Percentiles rank a stretch among this genome's conserved stretches.
Evolutionary conservation across 1,140 invertebrate genomes (phyloP).

Genomic region (Sweltsa coloradensis): DNA sequence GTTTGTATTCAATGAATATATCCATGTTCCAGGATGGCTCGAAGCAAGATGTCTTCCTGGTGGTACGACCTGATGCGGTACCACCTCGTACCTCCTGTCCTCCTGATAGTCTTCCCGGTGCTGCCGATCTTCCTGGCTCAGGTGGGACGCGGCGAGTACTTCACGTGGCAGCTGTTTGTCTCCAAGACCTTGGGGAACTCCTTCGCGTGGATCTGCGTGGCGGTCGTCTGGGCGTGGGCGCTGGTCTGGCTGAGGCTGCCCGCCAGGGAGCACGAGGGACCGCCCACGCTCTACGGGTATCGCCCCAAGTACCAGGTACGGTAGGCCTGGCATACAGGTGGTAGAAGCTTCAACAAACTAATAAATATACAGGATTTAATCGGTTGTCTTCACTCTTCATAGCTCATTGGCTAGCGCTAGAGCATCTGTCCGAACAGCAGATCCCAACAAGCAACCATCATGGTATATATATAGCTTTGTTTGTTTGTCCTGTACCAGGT

Average conservation of each 20-base stretch:
- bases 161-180: not conserved
- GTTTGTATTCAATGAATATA: too few relatives aligned
- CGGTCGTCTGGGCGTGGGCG: slow-evolving; percentile 24
- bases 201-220: slow-evolving; percentile 26
- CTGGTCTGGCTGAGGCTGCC: slow-evolving; percentile 30
- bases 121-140: slow-evolving; percentile 24
- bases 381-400: too few relatives aligned
- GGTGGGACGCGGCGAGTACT: slow-evolving; percentile 20
- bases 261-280: slow-evolving; percentile 32
- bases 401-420: too few relatives aligned
- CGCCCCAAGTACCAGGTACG: slow-evolving; percentile 33
- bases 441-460: too few relatives aligned
- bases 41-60: too few relatives aligned
- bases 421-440: too few relatives aligned
- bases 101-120: slow-evolving; percentile 27
- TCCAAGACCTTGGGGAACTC: slow-evolving; percentile 21
- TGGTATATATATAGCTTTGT: too few relatives aligned
- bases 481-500: too few relatives aligned
- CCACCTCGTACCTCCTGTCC: slow-evolving; percentile 27
- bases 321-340: too few relatives aligned
- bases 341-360: too few relatives aligned
- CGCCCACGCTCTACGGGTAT: slow-evolving; percentile 35
- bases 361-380: too few relatives aligned
- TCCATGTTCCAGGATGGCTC: too few relatives aligned
- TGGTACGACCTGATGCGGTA: slow-evolving; percentile 20